Base-by-base conservation (phyloP, 2,113 vertebrate genomes). In the Peucedramus taeniatus region DNA sequence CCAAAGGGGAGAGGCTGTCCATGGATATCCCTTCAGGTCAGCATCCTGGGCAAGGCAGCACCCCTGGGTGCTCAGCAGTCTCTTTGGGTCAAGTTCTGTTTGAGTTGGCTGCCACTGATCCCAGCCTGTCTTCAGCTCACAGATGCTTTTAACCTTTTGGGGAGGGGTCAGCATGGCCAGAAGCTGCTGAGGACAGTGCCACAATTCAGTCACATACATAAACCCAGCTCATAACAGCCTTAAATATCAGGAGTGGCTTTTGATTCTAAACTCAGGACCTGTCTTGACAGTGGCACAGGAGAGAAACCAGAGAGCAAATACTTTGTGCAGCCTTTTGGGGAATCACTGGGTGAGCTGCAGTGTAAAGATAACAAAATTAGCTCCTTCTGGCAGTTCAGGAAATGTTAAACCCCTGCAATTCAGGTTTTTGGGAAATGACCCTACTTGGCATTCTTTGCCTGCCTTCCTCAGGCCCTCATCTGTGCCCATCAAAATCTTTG, bases 81-180 rank as follows among this genome's bases (percentile, higher is more conserved):
- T 66, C 71, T 91, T 51, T 66, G 37, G 83, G 22, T 23, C 2
- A 1, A 2, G 30, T 21, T 78, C 56, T 77, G 22, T 76, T 81
- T 79, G 56, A 74, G 44, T 12, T 91, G 76, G 60, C 75, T 85
- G 60, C 39, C 5, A 4, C 49, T 47, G 60, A 63, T 64, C 56
- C 61, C 68, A 65, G 44, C 61, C 61, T 8, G 1, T 44, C 71
- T 76, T 71, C 17, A 8, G 74, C n/a, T 59, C 85, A 33, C 2
- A 23, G 50, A 18, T 22, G 17, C 45, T 86, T 93, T 84, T 64
- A 80, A 39, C 28, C 33, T 45, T 44, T 33, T 11, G 7, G 66
- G 39, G 57, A 61, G 66, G 47, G 68, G 70, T 47, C 0, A 0
- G 47, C 0, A 0, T 85, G 92, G 69, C 33, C 63, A 76, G 60